phyloP scores from a whole-genome alignment of 2,797 vertebrate genomes.

The Premnoplex brunnescens region DNA sequence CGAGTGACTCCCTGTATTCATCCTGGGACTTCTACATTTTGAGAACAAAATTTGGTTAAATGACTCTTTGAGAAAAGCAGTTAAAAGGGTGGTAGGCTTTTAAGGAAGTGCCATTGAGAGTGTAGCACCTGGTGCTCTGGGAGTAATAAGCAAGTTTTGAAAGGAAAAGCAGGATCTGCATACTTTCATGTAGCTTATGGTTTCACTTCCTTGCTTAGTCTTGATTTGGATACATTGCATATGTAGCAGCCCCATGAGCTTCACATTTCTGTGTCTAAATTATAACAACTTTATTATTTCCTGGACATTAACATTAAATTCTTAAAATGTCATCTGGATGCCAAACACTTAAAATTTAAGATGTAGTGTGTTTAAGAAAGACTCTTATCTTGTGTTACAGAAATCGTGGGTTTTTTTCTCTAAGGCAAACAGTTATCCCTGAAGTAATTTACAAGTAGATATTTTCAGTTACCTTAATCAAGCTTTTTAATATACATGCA shows the following conservation, averaged over 20 bases:
- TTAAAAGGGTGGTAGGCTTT: background rate
- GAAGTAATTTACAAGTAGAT: conserved; percentile 35
- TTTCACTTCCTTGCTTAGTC: conserved; percentile 20
- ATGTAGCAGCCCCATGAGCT: background rate
- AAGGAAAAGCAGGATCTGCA: conserved; percentile 32
- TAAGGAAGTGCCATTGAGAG: background rate
- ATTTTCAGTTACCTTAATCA: conserved; percentile 33
- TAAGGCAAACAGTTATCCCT: conserved; percentile 18
- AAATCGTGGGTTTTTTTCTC: conserved; percentile 27
- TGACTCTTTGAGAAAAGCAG: background rate
- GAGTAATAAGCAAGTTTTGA: background rate
- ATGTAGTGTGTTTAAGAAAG: conserved; percentile 45
- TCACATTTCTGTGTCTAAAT: conserved; percentile 37
- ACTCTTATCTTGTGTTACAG: conserved; percentile 55
- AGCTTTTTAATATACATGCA: conserved; percentile 62
- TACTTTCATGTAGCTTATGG: conserved; percentile 3
- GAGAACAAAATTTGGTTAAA: background rate
- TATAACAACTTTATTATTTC: conserved; percentile 50
- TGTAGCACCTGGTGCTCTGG: background rate
- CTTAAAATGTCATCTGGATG: conserved; percentile 63
- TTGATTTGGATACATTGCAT: background rate
- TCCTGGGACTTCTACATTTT: background rate
- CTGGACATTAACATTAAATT: conserved; percentile 41
- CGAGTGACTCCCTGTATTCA: background rate
- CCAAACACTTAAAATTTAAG: conserved; percentile 70